phyloP scores from a whole-genome alignment of 2,113 vertebrate genomes.

The Lasiurus borealis region DNA sequence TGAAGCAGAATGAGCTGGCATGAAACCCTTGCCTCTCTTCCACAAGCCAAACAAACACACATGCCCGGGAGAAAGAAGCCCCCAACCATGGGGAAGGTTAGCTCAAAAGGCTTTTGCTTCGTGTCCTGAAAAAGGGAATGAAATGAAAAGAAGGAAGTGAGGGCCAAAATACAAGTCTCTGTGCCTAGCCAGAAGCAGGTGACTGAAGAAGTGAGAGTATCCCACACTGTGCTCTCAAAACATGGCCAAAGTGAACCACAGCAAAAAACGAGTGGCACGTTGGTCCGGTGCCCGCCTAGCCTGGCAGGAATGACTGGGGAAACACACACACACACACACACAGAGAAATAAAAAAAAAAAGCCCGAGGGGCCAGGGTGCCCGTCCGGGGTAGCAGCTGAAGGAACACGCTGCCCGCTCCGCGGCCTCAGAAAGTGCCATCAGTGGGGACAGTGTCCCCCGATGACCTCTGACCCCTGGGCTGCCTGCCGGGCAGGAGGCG shows the following conservation, averaged over 20 bases:
- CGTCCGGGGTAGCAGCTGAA: not conserved
- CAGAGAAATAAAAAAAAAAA: accelerated
- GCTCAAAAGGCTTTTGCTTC: not conserved
- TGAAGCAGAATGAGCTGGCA: constrained; percentile 8
- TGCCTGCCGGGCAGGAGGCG: not conserved
- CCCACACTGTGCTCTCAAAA: constrained; percentile 37
- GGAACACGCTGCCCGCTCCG: not conserved
- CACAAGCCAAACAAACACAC: constrained; percentile 49
- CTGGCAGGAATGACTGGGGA: not conserved
- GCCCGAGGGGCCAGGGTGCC: not conserved
- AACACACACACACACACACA: not conserved
- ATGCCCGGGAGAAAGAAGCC: not conserved
- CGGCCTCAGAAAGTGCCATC: not conserved
- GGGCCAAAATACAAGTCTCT: constrained; percentile 15
- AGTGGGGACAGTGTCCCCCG: not conserved
- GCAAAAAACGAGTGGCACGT: not conserved
- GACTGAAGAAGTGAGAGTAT: constrained; percentile 10
- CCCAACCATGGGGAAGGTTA: constrained; percentile 21
- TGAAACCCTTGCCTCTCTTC: constrained; percentile 36
- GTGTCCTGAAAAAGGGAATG: not conserved
- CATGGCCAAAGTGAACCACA: not conserved
- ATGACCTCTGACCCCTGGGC: not conserved
- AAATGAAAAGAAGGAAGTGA: constrained; percentile 36
- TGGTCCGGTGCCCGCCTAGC: not conserved
- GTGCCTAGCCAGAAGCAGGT: not conserved